Base-by-base conservation (phyloP, 2,113 vertebrate species). In the Nannospalax galili region DNA sequence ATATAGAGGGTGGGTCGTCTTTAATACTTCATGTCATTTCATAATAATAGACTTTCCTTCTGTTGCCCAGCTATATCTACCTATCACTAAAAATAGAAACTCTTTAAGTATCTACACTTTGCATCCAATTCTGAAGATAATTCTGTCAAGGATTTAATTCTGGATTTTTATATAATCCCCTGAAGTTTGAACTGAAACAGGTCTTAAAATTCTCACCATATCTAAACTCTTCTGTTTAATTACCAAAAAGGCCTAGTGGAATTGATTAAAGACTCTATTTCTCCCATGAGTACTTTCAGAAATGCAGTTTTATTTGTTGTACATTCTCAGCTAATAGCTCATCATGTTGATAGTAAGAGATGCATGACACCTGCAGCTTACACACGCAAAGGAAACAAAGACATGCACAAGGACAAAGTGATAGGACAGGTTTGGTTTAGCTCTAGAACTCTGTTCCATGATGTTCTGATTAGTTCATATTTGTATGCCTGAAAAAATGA, bases 301-400 rank as follows among this genome's bases (percentile, higher is more conserved):
- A 92, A 87, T 74, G 40, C 20, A 45, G 86, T 73, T 75, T 86
- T 90, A 42, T 96, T 93, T 97, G 58, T 52, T 75, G 42, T 70
- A 60, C 24, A 75, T 24, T 6, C 40, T 88, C 32, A 40, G 11
- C 60, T 70, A 90, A 96, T 93, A 88, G 87, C 37, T 93, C 67
- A 64, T 90, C 88, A 16, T 70, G 22, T 84, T 78, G 45, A 65
- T 22, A 37, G 32, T 28, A 78, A 69, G 58, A n/a, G 84, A 35
- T n/a, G 32, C 48, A 70, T 42, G 85, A 74, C 7, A 91, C 32
- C 37, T 65, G 35, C 4, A 75, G 37, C 16, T 88, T 62, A 62
- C 28, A 70, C 26, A 42, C 30, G 8, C 0, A 56, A 52, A 86
- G 56, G 56, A 84, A 84, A 37, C 56, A 65, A 0, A 90, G 58